Evolutionary conservation across 1,140 invertebrate genomes (phyloP), one percentile per base, ranked within the genome.

Genomic region (Lineus longissimus): DNA sequence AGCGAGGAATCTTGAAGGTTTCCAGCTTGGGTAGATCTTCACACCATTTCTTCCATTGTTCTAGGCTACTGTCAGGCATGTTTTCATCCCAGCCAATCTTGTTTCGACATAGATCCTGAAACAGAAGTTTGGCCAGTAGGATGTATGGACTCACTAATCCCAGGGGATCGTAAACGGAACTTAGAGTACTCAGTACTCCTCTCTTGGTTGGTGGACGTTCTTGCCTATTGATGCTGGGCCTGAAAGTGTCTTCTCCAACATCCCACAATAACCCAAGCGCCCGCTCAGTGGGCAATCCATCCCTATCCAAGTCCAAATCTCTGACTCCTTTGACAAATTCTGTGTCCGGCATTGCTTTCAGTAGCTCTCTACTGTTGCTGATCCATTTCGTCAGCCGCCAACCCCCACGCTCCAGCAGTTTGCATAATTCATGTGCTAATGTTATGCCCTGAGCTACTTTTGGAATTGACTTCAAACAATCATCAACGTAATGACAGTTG

Each of bases 401-500:
- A 6, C 61, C 58, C 27, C 56, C 66, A 19, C 23, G 19, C 7
- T 19, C 15, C 6, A 56, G 55, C 11, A 65, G 15, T 0, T 61
- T 36, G 30, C 22, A 11, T 17, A 59, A 33, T 7, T 65, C 47
- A 17, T 40, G 11, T 2, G 43, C 7, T 36, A 68, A 40, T 27
- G 45, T n/a, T n/a, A 65, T 65, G 15, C 57, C 66, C 47, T 41
- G 27, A 1, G 15, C 56, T 55, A 23, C 30, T 22, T 22, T 59
- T 27, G n/a, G 2, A 19, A 64, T 33, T n/a, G 40, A 61, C 13
- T 45, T 64, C 7, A 70, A 45, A 15, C 54, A 51, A 61, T 68
- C 63, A 51, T 67, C 68, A 19, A 70, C 66, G 31, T 70, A 70
- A 30, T 67, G 64, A 36, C 65, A 63, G 15, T 61, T 57, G 15